phyloP scores from a whole-genome alignment of 2,888 invertebrate species.

The Phyllotreta cruciferae region DNA sequence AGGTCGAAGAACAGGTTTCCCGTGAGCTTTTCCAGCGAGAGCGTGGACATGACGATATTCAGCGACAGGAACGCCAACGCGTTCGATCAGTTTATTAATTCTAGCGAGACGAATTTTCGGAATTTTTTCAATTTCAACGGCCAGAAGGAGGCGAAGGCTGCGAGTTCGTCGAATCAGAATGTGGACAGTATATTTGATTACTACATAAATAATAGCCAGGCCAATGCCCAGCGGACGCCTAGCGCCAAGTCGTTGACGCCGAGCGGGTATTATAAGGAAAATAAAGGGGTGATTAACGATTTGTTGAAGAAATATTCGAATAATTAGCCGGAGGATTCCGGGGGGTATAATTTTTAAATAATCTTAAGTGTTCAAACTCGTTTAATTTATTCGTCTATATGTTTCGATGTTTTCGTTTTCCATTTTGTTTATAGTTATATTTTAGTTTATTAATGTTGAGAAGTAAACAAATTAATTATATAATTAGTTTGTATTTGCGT shows the following conservation, averaged over 20 bases:
- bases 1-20: slow-evolving; percentile 23
- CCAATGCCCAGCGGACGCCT: background rate
- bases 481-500: no score
- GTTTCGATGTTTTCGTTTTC: no score
- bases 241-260: slow-evolving; percentile 33
- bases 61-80: slow-evolving; percentile 46
- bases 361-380: background rate
- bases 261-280: slow-evolving; percentile 43
- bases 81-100: slow-evolving; percentile 49
- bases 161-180: slow-evolving; percentile 4
- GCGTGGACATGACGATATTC: slow-evolving; percentile 42
- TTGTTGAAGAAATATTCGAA: slow-evolving; percentile 41
- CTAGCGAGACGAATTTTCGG: slow-evolving; percentile 45
- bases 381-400: no score
- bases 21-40: slow-evolving; percentile 32
- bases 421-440: no score
- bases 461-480: no score
- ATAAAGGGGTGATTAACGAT: slow-evolving; percentile 40
- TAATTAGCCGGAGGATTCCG: background rate
- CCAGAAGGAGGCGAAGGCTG: background rate
- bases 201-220: background rate
- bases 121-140: slow-evolving; percentile 12
- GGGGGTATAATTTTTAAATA: background rate
- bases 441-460: no score
- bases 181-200: slow-evolving; percentile 15